phyloP scores from a whole-genome alignment of 2,113 vertebrate species.

The Okapia johnstoni region DNA sequence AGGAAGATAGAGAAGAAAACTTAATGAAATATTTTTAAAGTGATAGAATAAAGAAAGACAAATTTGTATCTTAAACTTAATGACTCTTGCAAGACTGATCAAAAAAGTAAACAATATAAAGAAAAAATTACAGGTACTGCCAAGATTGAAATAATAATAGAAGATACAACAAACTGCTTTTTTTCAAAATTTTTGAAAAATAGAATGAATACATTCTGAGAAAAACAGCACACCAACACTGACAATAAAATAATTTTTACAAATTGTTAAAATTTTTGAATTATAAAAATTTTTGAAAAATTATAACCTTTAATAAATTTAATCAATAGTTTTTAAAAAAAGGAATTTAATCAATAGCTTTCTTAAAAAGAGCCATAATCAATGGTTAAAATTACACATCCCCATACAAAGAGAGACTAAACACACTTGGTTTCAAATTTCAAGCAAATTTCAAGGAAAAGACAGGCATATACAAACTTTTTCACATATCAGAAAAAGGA shows the following conservation, averaged over 20 bases:
- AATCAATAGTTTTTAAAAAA: not conserved
- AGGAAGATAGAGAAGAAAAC: not conserved
- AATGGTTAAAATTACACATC: not conserved
- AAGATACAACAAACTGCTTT: not conserved
- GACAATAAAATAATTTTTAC: not conserved
- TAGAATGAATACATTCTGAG: not conserved
- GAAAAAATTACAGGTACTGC: not conserved
- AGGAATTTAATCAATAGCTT: not conserved
- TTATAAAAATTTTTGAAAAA: not conserved
- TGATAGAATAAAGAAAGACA: not conserved
- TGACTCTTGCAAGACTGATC: not conserved
- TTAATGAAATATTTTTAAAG: not conserved
- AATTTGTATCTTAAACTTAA: not conserved
- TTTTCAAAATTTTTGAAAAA: not conserved
- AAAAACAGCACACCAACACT: not conserved
- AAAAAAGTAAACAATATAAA: not conserved
- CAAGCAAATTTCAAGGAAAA: not conserved
- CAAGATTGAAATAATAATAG: not conserved
- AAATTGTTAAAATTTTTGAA: not conserved
- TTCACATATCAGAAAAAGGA: not conserved
- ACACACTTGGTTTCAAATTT: not conserved
- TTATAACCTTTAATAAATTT: not conserved
- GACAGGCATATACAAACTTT: not conserved
- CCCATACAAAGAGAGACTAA: not conserved
- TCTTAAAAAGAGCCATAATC: not conserved